A percentile compares a stretch with the other conserved stretches of the same genome.
Conservation (phyloP, 2,113 vertebrate genomes). For the Mystacornis crossleyi region DNA sequence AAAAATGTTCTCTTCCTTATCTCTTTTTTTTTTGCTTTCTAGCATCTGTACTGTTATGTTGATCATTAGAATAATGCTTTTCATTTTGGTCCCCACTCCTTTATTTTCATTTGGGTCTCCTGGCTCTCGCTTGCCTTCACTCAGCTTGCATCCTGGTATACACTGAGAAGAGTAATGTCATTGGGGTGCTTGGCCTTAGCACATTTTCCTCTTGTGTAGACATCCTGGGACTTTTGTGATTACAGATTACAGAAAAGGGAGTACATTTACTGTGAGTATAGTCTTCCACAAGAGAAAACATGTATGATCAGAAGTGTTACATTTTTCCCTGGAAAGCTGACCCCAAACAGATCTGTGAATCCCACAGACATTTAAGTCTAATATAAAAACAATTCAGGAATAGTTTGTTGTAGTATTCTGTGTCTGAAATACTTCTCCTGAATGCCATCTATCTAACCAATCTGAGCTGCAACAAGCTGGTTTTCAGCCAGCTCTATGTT, state of each 20-base stretch:
- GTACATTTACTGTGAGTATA: not conserved
- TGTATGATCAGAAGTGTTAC: not conserved
- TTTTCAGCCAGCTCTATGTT: conserved; percentile 28
- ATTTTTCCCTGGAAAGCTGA: not conserved
- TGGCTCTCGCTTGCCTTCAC: not conserved
- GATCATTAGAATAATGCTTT: not conserved
- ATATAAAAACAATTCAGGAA: not conserved
- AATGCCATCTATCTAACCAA: not conserved
- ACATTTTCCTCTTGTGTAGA: not conserved
- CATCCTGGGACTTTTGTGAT: not conserved
- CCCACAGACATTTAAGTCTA: not conserved
- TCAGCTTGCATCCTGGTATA: not conserved
- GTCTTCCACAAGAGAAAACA: not conserved
- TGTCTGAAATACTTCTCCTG: not conserved
- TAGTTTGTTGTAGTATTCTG: not conserved
- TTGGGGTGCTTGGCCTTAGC: not conserved
- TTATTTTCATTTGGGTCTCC: not conserved
- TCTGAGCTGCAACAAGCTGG: not conserved
- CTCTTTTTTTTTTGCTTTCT: not conserved
- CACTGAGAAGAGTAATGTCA: not conserved
- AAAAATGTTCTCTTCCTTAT: not conserved
- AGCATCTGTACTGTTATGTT: not conserved
- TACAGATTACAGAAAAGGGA: not conserved
- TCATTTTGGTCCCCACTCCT: not conserved
- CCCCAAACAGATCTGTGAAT: not conserved